These are phyloP conservation scores for Drosophila mauritiana DNA, from an alignment of 1,140 invertebrate species.

Conservation along the genomic window DNA sequence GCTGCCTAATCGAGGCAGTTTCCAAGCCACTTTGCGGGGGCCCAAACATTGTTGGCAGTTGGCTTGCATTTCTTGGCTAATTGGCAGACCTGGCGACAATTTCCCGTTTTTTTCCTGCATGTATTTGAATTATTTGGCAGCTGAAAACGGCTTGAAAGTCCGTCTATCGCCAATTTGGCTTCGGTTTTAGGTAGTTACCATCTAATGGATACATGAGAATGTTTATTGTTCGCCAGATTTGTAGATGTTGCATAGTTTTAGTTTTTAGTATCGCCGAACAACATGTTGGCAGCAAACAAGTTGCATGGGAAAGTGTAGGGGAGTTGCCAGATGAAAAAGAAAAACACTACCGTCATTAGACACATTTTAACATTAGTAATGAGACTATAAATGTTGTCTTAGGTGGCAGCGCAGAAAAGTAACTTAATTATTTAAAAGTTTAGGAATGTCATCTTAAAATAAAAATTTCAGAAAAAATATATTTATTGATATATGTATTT, in stretches of 20 bases:
- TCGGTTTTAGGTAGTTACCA: slow-evolving; percentile 16
- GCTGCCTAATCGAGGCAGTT: slow-evolving; percentile 44
- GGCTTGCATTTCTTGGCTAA: slow-evolving; percentile 61
- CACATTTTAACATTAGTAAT: not conserved
- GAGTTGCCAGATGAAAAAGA: slow-evolving; percentile 32
- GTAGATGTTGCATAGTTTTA: slow-evolving; percentile 4
- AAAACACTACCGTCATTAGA: not conserved
- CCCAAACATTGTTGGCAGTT: slow-evolving; percentile 21
- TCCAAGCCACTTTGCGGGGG: slow-evolving; percentile 32
- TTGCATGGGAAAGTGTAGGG: slow-evolving; percentile 26
- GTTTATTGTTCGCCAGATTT: slow-evolving; percentile 26
- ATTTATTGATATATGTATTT: too few species aligned
- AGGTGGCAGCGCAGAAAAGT: too few species aligned
- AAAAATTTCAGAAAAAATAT: too few species aligned
- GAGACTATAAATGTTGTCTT: too few species aligned
- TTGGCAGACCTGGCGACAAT: slow-evolving; percentile 48
- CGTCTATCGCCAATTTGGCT: slow-evolving; percentile 37
- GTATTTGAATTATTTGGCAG: slow-evolving; percentile 48
- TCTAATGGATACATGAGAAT: slow-evolving; percentile 31
- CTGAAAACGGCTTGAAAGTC: slow-evolving; percentile 17
- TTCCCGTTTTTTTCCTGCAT: slow-evolving; percentile 6
- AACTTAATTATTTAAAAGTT: too few species aligned
- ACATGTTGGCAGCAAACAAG: slow-evolving; percentile 56
- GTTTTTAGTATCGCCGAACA: slow-evolving; percentile 18
- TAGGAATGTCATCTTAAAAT: too few species aligned